Evolutionary conservation across 1,140 invertebrate species (phyloP).

Genomic region (Heliconius hermathena): DNA sequence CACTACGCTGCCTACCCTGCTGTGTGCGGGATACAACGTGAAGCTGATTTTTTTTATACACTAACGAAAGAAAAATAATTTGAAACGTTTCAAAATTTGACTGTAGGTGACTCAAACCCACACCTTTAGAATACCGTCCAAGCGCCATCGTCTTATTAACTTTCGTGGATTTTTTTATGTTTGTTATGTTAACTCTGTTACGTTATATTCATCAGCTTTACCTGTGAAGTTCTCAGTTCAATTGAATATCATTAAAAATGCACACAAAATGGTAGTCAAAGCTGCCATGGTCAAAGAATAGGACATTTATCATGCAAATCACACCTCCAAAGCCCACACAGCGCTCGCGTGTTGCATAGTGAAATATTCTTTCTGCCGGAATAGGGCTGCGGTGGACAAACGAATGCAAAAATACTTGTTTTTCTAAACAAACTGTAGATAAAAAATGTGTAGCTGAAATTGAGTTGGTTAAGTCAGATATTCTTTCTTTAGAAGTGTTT

Average conservation of each 20-base stretch:
- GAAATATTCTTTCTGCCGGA: not conserved
- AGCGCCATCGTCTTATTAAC: too few species aligned
- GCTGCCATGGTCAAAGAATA: not conserved
- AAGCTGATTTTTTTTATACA: too few species aligned
- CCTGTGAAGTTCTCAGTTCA: not conserved
- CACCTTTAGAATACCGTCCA: too few species aligned
- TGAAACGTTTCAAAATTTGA: too few species aligned
- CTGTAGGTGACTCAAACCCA: too few species aligned
- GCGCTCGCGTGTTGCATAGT: not conserved
- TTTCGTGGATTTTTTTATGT: too few species aligned
- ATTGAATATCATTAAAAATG: not conserved
- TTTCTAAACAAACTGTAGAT: not conserved
- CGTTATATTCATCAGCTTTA: too few species aligned
- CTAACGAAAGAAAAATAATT: too few species aligned
- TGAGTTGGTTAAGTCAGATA: not conserved
- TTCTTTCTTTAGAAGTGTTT: too few species aligned
- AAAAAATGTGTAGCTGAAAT: not conserved
- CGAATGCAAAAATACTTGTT: not conserved
- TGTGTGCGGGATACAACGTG: too few species aligned
- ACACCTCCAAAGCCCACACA: not conserved
- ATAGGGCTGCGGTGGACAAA: not conserved
- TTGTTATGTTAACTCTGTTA: too few species aligned
- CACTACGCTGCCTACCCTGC: too few species aligned
- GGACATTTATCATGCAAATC: not conserved
- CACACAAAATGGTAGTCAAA: not conserved